phyloP scores from a whole-genome alignment of 2,113 vertebrate genomes.

The zebrafish (Danio rerio) region GRCz12tu NC_133182.1:26548501-26549000 shows the following conservation, averaged over 20 bases:
- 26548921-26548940: neutral
- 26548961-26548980: constrained; percentile 39
- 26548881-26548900: no score
- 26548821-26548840: neutral
- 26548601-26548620: neutral
- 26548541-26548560: no score
- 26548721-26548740: neutral
- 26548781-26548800: constrained; percentile 22
- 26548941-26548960: neutral
- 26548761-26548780: neutral
- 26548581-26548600: no score
- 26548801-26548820: constrained; percentile 17
- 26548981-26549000: constrained; percentile 43
- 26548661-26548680: neutral
- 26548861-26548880: neutral
- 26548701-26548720: neutral
- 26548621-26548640: neutral
- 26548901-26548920: neutral
- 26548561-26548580: no score
- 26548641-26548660: neutral
- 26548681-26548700: no score
- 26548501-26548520: no score
- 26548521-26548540: no score
- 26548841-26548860: neutral
- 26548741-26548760: neutral